phyloP scores from a whole-genome alignment of 2,888 invertebrate genomes.

The Acanthosepion lycidas region DNA sequence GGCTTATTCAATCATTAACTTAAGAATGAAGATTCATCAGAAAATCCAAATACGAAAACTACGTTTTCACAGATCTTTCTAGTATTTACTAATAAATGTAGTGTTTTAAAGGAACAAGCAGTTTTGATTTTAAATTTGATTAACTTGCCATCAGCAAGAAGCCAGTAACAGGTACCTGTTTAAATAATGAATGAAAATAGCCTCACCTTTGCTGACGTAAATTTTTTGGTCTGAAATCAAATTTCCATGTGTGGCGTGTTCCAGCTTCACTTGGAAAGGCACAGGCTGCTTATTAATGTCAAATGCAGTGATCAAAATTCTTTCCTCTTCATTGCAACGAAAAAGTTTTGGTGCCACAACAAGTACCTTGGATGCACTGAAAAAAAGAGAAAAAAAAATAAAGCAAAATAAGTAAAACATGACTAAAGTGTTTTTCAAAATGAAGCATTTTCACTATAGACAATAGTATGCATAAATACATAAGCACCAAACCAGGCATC shows the following conservation, averaged over 20 bases:
- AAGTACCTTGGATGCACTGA: constrained; percentile 49
- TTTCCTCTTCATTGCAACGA: constrained; percentile 57
- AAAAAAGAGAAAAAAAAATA: not conserved
- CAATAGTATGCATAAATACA: no score
- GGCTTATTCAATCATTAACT: no score
- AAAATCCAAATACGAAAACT: no score
- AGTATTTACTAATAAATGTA: no score
- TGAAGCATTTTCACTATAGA: no score
- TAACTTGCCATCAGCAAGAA: no score
- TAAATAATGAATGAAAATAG: not conserved
- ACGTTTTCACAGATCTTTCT: no score
- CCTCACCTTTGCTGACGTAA: not conserved
- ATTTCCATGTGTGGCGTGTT: constrained; percentile 38
- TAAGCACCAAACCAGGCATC: no score
- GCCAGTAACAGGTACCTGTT: no score
- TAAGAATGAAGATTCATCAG: no score
- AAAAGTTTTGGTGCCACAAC: constrained; percentile 59
- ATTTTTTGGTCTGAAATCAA: not conserved
- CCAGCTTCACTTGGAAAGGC: not conserved
- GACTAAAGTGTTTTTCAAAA: not conserved
- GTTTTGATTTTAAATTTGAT: no score
- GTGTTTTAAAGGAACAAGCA: no score
- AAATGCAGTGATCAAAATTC: constrained; percentile 56
- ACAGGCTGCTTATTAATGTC: not conserved
- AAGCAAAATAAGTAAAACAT: not conserved